Conservation (phyloP, 2,888 invertebrate genomes). For the Drosophila borborema region DNA sequence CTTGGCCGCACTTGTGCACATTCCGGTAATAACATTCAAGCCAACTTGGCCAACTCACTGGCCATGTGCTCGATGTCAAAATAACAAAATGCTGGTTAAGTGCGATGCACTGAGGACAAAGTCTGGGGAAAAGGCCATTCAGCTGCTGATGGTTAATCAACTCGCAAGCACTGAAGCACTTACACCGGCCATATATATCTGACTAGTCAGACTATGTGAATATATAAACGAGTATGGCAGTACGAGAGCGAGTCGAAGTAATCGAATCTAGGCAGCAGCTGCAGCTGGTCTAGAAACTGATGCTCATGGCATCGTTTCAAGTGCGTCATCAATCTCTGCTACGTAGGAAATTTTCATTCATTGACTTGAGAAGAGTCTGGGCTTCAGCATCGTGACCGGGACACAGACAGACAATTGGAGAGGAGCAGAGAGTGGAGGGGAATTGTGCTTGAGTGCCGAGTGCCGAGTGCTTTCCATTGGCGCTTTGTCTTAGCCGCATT, state of each 20-base stretch:
- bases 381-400: neutral
- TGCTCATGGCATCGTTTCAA: conserved; percentile 56
- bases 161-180: conserved; percentile 33
- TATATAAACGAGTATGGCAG: conserved; percentile 2
- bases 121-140: conserved; percentile 59
- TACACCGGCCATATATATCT: conserved; percentile 20
- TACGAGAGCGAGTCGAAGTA: conserved; percentile 29
- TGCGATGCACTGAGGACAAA: conserved; percentile 48
- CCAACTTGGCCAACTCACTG: conserved; percentile 16
- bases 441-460: conserved; percentile 35
- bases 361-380: conserved; percentile 38
- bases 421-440: neutral
- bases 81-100: conserved; percentile 76
- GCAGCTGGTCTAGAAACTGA: neutral
- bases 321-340: conserved; percentile 76
- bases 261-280: conserved; percentile 24
- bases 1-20: conserved; percentile 65
- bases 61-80: conserved; percentile 64
- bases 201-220: conserved; percentile 30
- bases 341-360: conserved; percentile 61
- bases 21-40: conserved; percentile 37
- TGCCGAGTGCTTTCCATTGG: conserved; percentile 66
- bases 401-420: neutral
- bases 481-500: conserved; percentile 72
- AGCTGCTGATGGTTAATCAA: conserved; percentile 53